These are phyloP conservation scores for Pimephales promelas DNA, from an alignment of 2,113 vertebrate species.

Conservation along the genomic window DNA sequence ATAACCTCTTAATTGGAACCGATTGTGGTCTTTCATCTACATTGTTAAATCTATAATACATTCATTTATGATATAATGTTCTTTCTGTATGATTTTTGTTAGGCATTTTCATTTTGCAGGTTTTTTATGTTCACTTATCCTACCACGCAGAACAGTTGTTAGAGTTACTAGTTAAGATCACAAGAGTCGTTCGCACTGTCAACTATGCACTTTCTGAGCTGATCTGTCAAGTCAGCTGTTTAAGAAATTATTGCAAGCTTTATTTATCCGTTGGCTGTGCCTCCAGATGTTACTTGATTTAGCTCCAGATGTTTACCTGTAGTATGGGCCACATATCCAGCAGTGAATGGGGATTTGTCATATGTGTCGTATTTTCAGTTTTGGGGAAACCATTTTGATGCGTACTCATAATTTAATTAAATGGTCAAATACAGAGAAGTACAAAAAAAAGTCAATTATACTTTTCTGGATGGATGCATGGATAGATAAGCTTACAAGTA, in stretches of 20 bases:
- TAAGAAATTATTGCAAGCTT: conserved; percentile 23
- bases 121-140: background rate
- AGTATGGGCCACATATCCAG: conserved; percentile 19
- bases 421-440: background rate
- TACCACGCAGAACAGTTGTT: background rate
- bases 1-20: background rate
- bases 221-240: conserved; percentile 7
- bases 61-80: background rate
- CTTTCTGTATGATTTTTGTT: conserved; percentile 1
- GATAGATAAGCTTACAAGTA: no score
- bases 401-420: background rate
- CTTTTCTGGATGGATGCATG: background rate
- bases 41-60: background rate
- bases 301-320: conserved; percentile 43
- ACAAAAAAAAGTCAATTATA: no score
- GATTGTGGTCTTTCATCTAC: background rate
- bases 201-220: background rate
- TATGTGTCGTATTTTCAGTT: background rate
- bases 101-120: background rate
- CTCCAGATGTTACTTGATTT: conserved; percentile 38
- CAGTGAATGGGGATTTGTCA: background rate
- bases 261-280: background rate
- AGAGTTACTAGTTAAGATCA: conserved; percentile 10
- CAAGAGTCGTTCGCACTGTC: no score
- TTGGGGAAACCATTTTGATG: background rate